Percentiles rank a stretch among this genome's conserved stretches.
Conservation (phyloP, 2,113 vertebrate genomes). For the Morone saxatilis region DNA sequence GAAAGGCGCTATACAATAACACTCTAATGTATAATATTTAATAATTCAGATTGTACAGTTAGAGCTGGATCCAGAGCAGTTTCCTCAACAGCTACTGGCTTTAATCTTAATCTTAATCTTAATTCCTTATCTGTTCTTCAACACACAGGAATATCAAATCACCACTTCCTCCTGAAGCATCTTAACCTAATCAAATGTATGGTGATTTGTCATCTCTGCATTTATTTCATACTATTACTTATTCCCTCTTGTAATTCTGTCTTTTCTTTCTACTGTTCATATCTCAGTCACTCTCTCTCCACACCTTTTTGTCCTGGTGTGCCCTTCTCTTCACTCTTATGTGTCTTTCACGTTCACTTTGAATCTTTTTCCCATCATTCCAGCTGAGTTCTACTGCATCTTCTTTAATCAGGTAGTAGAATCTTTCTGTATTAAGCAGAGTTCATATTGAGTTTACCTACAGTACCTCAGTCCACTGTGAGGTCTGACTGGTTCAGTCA, state of each 20-base stretch:
- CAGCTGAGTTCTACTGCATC: not conserved
- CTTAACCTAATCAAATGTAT: not conserved
- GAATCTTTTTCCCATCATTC: not conserved
- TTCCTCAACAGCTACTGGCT: not conserved
- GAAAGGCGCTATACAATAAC: too few species aligned
- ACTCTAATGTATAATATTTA: too few species aligned
- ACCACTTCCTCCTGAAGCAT: not conserved
- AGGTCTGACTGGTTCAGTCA: not conserved
- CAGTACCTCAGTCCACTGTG: not conserved
- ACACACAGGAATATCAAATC: not conserved
- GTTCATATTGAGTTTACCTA: slow-evolving; percentile 20
- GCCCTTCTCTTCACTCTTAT: not conserved
- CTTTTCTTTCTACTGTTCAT: not conserved
- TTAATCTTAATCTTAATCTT: not conserved
- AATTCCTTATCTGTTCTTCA: not conserved
- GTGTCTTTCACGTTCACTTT: not conserved
- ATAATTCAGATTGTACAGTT: too few species aligned
- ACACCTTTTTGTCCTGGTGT: not conserved
- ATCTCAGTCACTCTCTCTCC: not conserved
- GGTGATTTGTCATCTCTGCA: not conserved
- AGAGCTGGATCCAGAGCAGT: not conserved
- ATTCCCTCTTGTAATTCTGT: not conserved
- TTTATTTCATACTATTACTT: not conserved
- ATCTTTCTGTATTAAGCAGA: not conserved
- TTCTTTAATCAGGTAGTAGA: not conserved